These are phyloP conservation scores for Oxygymnocypris stewartii DNA, from an alignment of 2,113 vertebrate genomes.

Conservation along the genomic window DNA sequence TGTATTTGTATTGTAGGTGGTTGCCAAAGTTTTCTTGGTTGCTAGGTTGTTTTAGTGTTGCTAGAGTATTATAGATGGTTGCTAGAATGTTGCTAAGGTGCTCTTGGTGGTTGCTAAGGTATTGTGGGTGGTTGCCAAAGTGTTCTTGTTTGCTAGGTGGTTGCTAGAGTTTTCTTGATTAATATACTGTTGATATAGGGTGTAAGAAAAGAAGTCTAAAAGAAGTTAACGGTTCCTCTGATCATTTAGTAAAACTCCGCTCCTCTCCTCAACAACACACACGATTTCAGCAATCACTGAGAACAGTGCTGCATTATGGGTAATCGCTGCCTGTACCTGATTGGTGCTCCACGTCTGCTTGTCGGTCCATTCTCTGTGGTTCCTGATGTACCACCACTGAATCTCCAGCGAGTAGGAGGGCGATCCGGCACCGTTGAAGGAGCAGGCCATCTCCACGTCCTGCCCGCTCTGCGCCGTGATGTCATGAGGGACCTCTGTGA, in stretches of 20 bases:
- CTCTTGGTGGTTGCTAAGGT: too few relatives aligned
- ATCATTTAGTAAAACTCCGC: background rate
- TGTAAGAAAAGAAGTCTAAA: too few relatives aligned
- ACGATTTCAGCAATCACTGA: background rate
- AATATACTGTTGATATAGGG: too few relatives aligned
- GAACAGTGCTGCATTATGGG: background rate
- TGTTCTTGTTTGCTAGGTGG: too few relatives aligned
- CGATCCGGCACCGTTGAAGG: constrained; percentile 88
- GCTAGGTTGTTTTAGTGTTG: too few relatives aligned
- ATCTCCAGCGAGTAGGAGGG: constrained; percentile 95
- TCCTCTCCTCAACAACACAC: background rate
- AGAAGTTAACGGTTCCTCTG: background rate
- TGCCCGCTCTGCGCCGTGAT: constrained; percentile 84
- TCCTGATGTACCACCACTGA: constrained; percentile 97
- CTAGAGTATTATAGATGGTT: too few relatives aligned
- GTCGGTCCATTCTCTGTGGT: constrained; percentile 82
- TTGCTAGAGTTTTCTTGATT: too few relatives aligned
- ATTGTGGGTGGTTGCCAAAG: too few relatives aligned
- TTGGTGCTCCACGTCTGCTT: constrained; percentile 81
- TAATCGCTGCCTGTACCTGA: constrained; percentile 74
- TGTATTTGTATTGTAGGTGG: background rate
- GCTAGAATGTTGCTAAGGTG: too few relatives aligned
- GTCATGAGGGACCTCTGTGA: constrained; percentile 94
- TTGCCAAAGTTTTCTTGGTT: too few relatives aligned
- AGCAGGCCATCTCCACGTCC: constrained; percentile 99